Evolutionary conservation across 2,113 vertebrate species (phyloP).

Genomic region (Pseudolaguvia tuberculata): DNA sequence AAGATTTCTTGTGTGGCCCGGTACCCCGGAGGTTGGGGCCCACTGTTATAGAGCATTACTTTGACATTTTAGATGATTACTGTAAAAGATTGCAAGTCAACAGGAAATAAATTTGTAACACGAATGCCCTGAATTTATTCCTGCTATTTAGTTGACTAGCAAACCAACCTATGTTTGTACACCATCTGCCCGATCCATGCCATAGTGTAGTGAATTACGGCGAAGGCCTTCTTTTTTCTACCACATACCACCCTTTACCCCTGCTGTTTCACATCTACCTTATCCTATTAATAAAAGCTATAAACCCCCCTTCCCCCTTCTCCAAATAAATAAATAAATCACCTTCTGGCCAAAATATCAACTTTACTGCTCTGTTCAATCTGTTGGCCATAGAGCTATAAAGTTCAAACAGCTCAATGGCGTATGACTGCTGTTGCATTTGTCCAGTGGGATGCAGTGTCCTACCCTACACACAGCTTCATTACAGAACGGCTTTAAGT

Average conservation of each 20-base stretch:
- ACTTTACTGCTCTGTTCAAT: slow-evolving; percentile 28
- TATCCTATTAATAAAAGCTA: not conserved
- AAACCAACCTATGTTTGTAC: slow-evolving; percentile 8
- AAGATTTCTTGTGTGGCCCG: no score
- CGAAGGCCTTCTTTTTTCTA: no score
- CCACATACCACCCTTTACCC: no score
- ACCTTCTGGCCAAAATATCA: slow-evolving; percentile 34
- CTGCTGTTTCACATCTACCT: no score
- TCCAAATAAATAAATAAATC: slow-evolving; percentile 5
- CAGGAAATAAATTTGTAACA: not conserved
- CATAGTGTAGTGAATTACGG: no score
- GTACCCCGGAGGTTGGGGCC: no score
- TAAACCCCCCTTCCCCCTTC: not conserved
- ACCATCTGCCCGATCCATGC: no score
- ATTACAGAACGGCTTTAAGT: slow-evolving; percentile 41
- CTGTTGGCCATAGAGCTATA: slow-evolving; percentile 38
- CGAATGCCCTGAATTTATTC: not conserved
- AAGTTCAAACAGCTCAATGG: slow-evolving; percentile 30
- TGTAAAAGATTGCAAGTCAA: not conserved
- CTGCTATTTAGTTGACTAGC: slow-evolving; percentile 9
- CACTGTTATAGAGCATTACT: not conserved
- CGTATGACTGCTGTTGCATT: slow-evolving; percentile 38
- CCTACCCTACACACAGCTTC: slow-evolving; percentile 25
- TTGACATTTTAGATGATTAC: slow-evolving; percentile 12
- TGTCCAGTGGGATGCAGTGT: slow-evolving; percentile 36